Base-by-base conservation (phyloP, 2,888 invertebrate species). In the Coremacera marginata region DNA sequence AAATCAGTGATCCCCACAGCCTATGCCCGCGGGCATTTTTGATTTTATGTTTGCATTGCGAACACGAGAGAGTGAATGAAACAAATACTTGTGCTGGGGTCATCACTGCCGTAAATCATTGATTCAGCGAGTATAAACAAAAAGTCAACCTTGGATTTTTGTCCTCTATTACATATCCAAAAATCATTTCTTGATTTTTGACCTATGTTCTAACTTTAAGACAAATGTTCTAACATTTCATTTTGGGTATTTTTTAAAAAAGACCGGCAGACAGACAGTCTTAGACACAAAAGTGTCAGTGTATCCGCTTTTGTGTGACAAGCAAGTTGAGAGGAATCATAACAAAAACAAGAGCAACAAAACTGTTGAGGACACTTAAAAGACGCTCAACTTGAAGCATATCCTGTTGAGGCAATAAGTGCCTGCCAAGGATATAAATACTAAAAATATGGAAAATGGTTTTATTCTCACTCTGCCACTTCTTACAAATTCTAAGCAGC, bases 301-400 rank as follows among this genome's bases (percentile, higher is more conserved):
- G 62, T 62, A 60, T 60, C 25, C 49, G 75, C 49, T 60, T 44
- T 49, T 63, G 63, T 71, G n/a, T 65, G 65, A 63, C 67, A 67
- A 70, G 70, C 70, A 76, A 70, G 65, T 74, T 27, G 62, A 51
- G 68, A 60, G 37, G 60, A 71, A 71, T 34, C 44, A 52, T 9
- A 49, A 62, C 57, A 44, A 34, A n/a, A 31, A 70, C 34, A 75
- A 76, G 31, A 31, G 44, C 52, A 67, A 16, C 49, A 51, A 27
- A 52, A 62, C 2, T 34, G 34, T 37, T 19, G 37, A 51, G 44
- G 55, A 74, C 74, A 37, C 67, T 74, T 25, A 52, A 57, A 67
- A 55, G 67, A 74, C 52, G 37, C 74, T 63, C 73, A 5, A 49
- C 34, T 27, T 37, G 57, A 70, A 31, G 70, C n/a, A 25, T 37